Evolutionary conservation across 2,113 vertebrate genomes (phyloP).

Genomic region (Ascaphus truei): DNA sequence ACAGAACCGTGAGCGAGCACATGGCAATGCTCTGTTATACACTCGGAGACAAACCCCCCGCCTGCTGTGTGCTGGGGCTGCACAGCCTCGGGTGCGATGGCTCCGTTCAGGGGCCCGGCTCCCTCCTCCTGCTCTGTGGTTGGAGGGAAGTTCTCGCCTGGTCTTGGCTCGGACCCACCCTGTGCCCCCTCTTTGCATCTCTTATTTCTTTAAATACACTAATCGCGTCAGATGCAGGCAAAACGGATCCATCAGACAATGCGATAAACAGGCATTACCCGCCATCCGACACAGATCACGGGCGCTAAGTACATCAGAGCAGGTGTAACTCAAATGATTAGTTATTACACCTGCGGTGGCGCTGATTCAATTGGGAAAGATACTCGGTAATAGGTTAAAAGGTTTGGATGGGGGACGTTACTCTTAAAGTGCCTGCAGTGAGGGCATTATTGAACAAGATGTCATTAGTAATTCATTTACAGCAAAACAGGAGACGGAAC

Average conservation of each 20-base stretch:
- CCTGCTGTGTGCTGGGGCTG: too few species aligned
- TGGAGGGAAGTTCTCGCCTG: not conserved
- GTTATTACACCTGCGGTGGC: constrained; percentile 99
- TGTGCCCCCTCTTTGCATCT: constrained; percentile 57
- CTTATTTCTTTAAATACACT: constrained; percentile 82
- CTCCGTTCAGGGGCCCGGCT: too few species aligned
- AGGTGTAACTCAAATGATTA: constrained; percentile 94
- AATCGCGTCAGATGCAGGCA: constrained; percentile 77
- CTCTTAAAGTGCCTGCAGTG: constrained; percentile 95
- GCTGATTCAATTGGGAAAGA: constrained; percentile 99
- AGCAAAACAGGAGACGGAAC: constrained; percentile 94
- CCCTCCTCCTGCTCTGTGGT: not conserved
- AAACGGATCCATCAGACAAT: constrained; percentile 84
- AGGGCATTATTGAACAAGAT: constrained; percentile 94
- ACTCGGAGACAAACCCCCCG: too few species aligned
- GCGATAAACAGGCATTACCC: constrained; percentile 98
- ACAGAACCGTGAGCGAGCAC: too few species aligned
- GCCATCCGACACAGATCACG: constrained; percentile 78
- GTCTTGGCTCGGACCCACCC: not conserved
- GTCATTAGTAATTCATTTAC: constrained; percentile 98
- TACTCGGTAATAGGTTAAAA: constrained; percentile 99
- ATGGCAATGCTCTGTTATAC: too few species aligned
- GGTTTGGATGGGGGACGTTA: constrained; percentile 98
- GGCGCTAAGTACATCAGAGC: constrained; percentile 89
- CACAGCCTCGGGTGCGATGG: too few species aligned